A percentile compares a stretch with the other conserved stretches of the same genome.
These are phyloP conservation scores for Trochalopteron elliotii DNA, from an alignment of 2,113 vertebrate species.

Conservation along the genomic window DNA sequence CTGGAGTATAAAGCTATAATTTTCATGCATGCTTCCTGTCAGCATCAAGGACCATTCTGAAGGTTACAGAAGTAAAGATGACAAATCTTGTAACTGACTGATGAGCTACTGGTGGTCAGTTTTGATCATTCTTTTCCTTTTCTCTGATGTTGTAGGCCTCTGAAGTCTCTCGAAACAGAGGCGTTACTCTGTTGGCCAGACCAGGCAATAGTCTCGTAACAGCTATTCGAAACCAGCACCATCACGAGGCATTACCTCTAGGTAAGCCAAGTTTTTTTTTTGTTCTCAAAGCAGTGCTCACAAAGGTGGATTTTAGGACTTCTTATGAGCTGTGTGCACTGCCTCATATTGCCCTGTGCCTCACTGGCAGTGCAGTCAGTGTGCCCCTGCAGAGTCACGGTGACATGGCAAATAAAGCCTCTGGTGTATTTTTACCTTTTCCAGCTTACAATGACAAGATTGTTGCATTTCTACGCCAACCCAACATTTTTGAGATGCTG, in stretches of 20 bases:
- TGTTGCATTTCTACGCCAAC: slow-evolving; percentile 94
- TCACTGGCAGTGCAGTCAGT: background rate
- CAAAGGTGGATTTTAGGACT: background rate
- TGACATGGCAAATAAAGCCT: background rate
- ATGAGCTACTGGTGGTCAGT: background rate
- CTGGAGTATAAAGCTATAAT: background rate
- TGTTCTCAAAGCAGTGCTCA: background rate
- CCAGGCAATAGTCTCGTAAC: slow-evolving; percentile 90
- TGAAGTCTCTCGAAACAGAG: slow-evolving; percentile 92
- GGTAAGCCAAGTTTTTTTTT: slow-evolving; percentile 56
- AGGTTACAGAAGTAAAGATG: background rate
- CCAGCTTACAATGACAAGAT: slow-evolving; percentile 99
- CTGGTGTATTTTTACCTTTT: background rate
- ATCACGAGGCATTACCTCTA: slow-evolving; percentile 82
- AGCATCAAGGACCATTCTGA: background rate
- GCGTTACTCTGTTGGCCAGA: slow-evolving; percentile 84
- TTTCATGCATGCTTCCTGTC: background rate
- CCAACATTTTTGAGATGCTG: slow-evolving; percentile 96
- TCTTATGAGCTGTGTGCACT: background rate
- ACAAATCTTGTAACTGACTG: background rate
- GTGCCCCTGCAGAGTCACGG: background rate
- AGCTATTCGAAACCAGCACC: slow-evolving; percentile 89
- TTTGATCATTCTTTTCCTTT: background rate
- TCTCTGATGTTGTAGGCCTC: slow-evolving; percentile 81
- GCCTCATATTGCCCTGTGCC: background rate